A percentile compares a stretch with the other conserved stretches of the same genome.
These are phyloP conservation scores for Philereme vetulata DNA, from an alignment of 2,888 invertebrate species.

Conservation along the genomic window DNA sequence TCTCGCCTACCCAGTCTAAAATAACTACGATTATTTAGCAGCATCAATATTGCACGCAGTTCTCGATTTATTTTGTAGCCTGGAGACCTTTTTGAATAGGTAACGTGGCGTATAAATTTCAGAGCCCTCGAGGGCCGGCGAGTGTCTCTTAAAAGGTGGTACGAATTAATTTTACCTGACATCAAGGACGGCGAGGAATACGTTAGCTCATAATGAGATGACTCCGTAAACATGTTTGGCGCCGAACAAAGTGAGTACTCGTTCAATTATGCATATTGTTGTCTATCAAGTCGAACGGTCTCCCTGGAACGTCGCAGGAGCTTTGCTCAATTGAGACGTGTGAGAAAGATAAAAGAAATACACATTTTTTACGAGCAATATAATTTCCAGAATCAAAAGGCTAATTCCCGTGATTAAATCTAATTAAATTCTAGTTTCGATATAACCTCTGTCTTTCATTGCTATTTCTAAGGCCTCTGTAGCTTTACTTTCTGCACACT, in stretches of 20 bases:
- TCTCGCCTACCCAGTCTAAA: too few species aligned
- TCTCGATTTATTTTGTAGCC: slow-evolving; percentile 69
- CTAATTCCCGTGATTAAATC: too few species aligned
- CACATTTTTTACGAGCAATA: too few species aligned
- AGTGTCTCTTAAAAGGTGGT: slow-evolving; percentile 72
- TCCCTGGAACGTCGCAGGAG: slow-evolving; percentile 5
- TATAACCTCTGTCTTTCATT: too few species aligned
- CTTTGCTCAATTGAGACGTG: slow-evolving; percentile 1
- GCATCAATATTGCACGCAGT: slow-evolving; percentile 59
- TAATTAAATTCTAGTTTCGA: too few species aligned
- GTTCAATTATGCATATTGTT: slow-evolving; percentile 52
- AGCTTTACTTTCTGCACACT: too few species aligned
- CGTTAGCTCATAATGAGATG: slow-evolving; percentile 67
- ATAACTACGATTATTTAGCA: slow-evolving; percentile 47
- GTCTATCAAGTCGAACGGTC: slow-evolving; percentile 38
- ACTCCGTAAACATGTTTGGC: slow-evolving; percentile 58
- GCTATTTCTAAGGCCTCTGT: too few species aligned
- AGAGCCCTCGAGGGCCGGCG: slow-evolving; percentile 59
- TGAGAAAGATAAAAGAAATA: background rate
- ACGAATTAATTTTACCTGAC: slow-evolving; percentile 77
- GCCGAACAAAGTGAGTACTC: slow-evolving; percentile 47
- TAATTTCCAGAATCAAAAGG: too few species aligned
- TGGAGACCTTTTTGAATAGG: slow-evolving; percentile 76
- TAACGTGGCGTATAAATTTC: slow-evolving; percentile 78
- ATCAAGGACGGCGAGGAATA: slow-evolving; percentile 67